Percentiles rank a stretch among this genome's conserved stretches.
phyloP scores from a whole-genome alignment of 2,113 vertebrate species.

The Pelecanus crispus region DNA sequence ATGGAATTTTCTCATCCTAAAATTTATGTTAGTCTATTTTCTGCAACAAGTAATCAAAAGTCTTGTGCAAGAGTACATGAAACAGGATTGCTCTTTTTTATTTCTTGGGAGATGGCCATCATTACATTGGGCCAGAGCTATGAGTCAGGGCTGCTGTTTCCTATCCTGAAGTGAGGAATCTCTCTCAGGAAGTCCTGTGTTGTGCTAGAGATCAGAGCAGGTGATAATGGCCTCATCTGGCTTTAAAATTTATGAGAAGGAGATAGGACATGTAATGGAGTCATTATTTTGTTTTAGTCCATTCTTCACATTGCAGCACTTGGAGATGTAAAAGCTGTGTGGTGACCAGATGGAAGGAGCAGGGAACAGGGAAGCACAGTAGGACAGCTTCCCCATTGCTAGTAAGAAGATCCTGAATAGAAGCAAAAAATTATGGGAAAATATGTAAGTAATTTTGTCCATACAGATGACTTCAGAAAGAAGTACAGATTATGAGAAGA shows the following conservation, averaged over 20 bases:
- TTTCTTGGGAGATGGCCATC: conserved; percentile 30
- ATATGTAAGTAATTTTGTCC: background rate
- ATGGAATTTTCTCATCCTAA: background rate
- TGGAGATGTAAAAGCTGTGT: conserved; percentile 3
- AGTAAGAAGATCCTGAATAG: background rate
- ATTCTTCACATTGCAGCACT: conserved; percentile 8
- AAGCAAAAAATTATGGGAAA: background rate
- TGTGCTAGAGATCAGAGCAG: conserved; percentile 56
- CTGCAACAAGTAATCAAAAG: background rate
- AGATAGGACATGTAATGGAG: conserved; percentile 53
- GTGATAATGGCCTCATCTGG: conserved; percentile 62
- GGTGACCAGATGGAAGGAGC: conserved; percentile 38
- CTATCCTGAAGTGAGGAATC: conserved; percentile 47
- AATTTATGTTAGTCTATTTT: background rate
- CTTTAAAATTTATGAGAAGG: conserved; percentile 48
- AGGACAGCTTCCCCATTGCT: background rate
- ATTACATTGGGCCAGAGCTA: conserved; percentile 14
- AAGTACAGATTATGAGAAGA: background rate
- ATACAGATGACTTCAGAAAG: background rate
- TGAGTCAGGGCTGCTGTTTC: conserved; percentile 56
- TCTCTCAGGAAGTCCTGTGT: conserved; percentile 58
- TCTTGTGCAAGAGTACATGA: background rate
- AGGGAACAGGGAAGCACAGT: background rate
- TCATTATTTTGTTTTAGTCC: conserved; percentile 42
- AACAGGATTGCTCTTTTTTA: conserved; percentile 6